phyloP scores from a whole-genome alignment of 1,140 invertebrate genomes.

The Sycophaga agraensis region DNA sequence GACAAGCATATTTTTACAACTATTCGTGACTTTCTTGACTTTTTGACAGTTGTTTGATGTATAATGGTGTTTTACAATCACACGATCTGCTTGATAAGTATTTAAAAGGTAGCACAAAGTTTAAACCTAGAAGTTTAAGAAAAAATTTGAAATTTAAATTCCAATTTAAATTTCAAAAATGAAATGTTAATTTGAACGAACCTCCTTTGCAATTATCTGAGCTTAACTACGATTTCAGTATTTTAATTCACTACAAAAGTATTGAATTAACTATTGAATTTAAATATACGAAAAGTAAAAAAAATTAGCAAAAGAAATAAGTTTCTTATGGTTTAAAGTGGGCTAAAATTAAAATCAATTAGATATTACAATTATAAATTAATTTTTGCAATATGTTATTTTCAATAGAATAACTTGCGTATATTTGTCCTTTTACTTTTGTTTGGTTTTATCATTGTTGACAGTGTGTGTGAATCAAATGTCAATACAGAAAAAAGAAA shows the following conservation, averaged over 20 bases:
- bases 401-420: not conserved
- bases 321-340: not conserved
- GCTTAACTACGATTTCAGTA: too few species aligned
- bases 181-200: too few species aligned
- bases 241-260: not conserved
- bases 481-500: constrained; percentile 13
- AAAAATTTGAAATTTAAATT: too few species aligned
- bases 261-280: not conserved
- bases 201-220: too few species aligned
- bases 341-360: not conserved
- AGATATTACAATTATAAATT: not conserved
- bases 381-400: not conserved
- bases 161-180: too few species aligned
- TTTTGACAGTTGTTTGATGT: not conserved
- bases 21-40: not conserved
- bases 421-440: not conserved
- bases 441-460: not conserved
- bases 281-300: too few species aligned
- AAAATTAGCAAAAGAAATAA: too few species aligned
- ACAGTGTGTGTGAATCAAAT: constrained; percentile 1
- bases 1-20: not conserved
- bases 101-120: too few species aligned
- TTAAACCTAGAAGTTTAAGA: too few species aligned
- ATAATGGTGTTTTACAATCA: not conserved
- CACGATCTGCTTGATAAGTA: too few species aligned